Evolutionary conservation across 1,140 invertebrate genomes (phyloP), one percentile per base, ranked within the genome.

Genomic region (Neodiprion lecontei): DNA sequence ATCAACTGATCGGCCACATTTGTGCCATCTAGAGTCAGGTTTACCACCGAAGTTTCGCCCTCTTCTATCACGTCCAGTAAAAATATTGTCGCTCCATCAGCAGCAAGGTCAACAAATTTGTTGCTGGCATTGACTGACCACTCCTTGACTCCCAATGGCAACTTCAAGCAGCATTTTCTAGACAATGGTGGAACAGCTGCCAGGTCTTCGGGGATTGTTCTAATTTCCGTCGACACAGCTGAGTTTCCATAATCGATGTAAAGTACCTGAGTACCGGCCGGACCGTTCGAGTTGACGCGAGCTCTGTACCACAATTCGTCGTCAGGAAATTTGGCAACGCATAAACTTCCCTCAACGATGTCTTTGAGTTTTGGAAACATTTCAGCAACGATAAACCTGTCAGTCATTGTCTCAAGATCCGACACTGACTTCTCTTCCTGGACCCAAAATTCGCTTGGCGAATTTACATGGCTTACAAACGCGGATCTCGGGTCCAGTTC

Each of bases 241-340:
- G 78, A 79, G 80, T 92, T 92, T 23, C 92, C 92, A 78, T 92
- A 92, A 78, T 92, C 91, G 4, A 92, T 87, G 77, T 89, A 92
- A 14, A 84, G 80, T 0, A 92, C 90, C 74, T 86, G 82, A 8
- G 82, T 85, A 17, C 80, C 79, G 72, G 78, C 72, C 7, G 86
- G 79, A 7, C 14, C 72, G 7, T 83, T 78, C 7, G 82, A 81
- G 2, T 88, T 9, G 12, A 89, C 75, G 5, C 76, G 81, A 4
- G 91, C 92, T 69, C 94, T 88, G 76, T 94, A 94, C 89, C 91
- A 95, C 10, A 89, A 84, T 23, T 88, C 86, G 76, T 93, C 92
- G 23, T 92, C 91, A 0, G 89, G 86, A 81, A 91, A 94, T 75
- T 92, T 89, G n/a, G 92, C 92, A 23, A 91, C 91, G 75, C 92